Conservation (phyloP, 2,888 invertebrate genomes). For the Callyntrura sp. region DNA sequence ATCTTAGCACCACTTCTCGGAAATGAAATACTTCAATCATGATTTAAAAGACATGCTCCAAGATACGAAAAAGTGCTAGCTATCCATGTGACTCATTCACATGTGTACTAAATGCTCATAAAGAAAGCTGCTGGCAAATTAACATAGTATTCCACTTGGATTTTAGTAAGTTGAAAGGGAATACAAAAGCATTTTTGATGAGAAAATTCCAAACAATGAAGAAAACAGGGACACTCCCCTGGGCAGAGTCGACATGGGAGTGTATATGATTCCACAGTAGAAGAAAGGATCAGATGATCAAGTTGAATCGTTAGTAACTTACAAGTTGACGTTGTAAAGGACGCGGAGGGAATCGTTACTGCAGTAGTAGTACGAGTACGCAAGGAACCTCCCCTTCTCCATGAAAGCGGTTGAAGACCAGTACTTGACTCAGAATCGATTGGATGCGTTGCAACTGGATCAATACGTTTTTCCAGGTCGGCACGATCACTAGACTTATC, state of each 20-base stretch:
- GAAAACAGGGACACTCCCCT: background rate
- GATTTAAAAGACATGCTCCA: background rate
- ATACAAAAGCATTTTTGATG: background rate
- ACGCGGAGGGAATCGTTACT: background rate
- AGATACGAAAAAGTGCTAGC: background rate
- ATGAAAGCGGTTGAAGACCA: slow-evolving; percentile 85
- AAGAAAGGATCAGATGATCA: slow-evolving; percentile 38
- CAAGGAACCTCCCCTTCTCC: slow-evolving; percentile 89
- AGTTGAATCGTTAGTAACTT: slow-evolving; percentile 22
- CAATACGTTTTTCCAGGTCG: slow-evolving; percentile 46
- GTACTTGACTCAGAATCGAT: slow-evolving; percentile 43
- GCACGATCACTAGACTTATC: slow-evolving; percentile 59
- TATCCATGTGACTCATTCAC: background rate
- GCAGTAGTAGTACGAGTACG: slow-evolving; percentile 85
- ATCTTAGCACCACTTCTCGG: background rate
- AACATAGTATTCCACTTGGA: background rate
- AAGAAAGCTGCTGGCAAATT: background rate
- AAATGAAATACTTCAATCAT: background rate
- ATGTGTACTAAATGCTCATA: background rate
- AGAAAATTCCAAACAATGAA: background rate
- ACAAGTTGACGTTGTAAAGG: slow-evolving; percentile 24
- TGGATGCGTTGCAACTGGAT: background rate
- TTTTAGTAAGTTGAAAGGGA: background rate
- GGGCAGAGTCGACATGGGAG: background rate
- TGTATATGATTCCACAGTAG: slow-evolving; percentile 3